Evolutionary conservation across 2,113 vertebrate genomes (phyloP).

Genomic region (Mustela nigripes): DNA sequence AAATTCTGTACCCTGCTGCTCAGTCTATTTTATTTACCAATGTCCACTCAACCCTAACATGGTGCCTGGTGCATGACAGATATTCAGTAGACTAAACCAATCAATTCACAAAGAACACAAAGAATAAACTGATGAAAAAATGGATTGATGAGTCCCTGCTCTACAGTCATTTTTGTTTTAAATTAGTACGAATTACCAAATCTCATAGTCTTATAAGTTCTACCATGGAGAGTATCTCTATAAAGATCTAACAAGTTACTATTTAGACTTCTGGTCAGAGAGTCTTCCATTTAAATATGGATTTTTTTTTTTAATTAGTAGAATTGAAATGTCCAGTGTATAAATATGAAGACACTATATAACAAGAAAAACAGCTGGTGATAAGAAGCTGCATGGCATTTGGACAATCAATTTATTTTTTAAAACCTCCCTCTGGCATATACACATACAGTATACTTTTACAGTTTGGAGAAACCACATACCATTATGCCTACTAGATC

Average conservation of each 20-base stretch:
- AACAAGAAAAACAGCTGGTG: not conserved
- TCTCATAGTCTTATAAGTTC: not conserved
- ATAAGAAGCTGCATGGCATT: not conserved
- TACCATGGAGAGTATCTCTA: not conserved
- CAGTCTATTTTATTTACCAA: not conserved
- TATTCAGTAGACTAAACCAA: not conserved
- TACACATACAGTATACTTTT: not conserved
- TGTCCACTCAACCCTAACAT: not conserved
- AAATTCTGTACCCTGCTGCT: not conserved
- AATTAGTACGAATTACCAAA: not conserved
- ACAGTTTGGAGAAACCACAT: not conserved
- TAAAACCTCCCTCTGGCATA: not conserved
- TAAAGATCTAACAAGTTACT: not conserved
- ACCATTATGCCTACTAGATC: not conserved
- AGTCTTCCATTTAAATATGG: not conserved
- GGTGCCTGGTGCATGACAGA: not conserved
- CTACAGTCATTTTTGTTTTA: conserved; percentile 7
- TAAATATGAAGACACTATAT: not conserved
- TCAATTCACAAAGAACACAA: not conserved
- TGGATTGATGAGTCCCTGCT: not conserved
- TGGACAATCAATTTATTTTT: not conserved
- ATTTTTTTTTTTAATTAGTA: not conserved
- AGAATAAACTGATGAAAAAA: not conserved
- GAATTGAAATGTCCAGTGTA: not conserved
- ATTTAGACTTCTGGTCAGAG: not conserved